Base-by-base conservation (phyloP, 2,888 invertebrate species). In the Bruchidius siliquastri region DNA sequence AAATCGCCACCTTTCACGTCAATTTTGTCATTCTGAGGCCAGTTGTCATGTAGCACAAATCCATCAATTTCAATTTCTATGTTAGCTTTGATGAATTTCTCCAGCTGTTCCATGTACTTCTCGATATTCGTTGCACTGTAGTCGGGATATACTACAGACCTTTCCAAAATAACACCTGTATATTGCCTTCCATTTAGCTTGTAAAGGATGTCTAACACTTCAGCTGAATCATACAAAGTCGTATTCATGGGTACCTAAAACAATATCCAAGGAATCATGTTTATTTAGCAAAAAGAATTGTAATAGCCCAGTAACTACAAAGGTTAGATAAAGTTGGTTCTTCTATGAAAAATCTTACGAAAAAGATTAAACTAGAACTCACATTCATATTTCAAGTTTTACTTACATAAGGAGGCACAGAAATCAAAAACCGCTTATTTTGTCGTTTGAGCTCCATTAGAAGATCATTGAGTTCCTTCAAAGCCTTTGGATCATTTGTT, bases 21-120 rank as follows among this genome's bases (percentile, higher is more conserved):
- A 73, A 82, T 84, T 22, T 75, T 85, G 75, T 78, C 84, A 72
- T 83, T 89, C 84, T 74, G 83, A 13, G 91, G 90, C 90, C 90
- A 91, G 81, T 86, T 90, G 75, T 90, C 89, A 80, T 87, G 87
- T 71, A 91, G 82, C 22, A 89, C 76, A 67, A 89, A 81, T 6
- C 88, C 90, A 77, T 88, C 87, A n/a, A 79, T 77, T n/a, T 74
- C 72, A 0, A 77, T 6, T 20, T 78, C 76, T 10, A 82, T 66
- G 67, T 77, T 76, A 8, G 69, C 22, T 0, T 72, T 73, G 2
- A 82, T 72, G 69, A 78, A 78, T 6, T 74, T 72, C 2, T 76
- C 67, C 30, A 85, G 71, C 30, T 79, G 73, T 3, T 76, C 69
- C 10, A 85, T 72, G 79, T 83, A 86, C 2, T 70, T 67, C 1